phyloP scores from a whole-genome alignment of 35 echinoderm and acorn worm genomes.

The Lytechinus pictus region DNA sequence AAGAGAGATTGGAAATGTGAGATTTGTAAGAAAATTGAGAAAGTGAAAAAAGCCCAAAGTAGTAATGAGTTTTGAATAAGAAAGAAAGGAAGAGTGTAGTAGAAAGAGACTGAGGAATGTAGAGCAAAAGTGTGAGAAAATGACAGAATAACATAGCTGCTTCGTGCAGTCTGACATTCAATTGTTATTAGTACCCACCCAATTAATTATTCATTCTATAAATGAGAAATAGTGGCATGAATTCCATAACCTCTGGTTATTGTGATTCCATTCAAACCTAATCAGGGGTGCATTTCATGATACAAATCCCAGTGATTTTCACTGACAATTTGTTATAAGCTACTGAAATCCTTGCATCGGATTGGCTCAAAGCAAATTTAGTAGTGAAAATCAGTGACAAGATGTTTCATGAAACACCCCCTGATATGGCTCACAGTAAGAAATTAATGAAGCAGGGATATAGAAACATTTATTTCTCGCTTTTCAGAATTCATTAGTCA shows the following conservation, averaged over 20 bases:
- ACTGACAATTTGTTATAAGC: no score
- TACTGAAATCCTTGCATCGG: no score
- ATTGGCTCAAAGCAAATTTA: no score
- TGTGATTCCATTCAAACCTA: not conserved
- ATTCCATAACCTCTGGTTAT: not conserved
- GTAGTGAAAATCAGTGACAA: no score
- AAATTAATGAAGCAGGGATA: no score
- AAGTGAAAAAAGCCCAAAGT: no score
- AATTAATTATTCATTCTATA: not conserved
- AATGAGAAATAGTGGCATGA: not conserved
- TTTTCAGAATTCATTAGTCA: not conserved
- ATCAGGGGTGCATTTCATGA: not conserved
- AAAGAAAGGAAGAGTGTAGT: no score
- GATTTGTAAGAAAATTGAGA: no score
- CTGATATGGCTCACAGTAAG: no score
- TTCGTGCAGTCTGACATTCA: not conserved
- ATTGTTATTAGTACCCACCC: not conserved
- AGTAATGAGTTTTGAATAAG: no score
- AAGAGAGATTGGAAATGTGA: no score
- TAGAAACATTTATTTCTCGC: not conserved
- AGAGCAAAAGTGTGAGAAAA: not conserved
- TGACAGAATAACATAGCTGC: not conserved
- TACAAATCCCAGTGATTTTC: not conserved
- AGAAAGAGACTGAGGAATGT: not conserved
- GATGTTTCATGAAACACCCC: no score